A percentile compares a stretch with the other conserved stretches of the same genome.
These are phyloP conservation scores for Scotopteryx bipunctaria DNA, from an alignment of 2,888 invertebrate genomes.

Conservation along the genomic window DNA sequence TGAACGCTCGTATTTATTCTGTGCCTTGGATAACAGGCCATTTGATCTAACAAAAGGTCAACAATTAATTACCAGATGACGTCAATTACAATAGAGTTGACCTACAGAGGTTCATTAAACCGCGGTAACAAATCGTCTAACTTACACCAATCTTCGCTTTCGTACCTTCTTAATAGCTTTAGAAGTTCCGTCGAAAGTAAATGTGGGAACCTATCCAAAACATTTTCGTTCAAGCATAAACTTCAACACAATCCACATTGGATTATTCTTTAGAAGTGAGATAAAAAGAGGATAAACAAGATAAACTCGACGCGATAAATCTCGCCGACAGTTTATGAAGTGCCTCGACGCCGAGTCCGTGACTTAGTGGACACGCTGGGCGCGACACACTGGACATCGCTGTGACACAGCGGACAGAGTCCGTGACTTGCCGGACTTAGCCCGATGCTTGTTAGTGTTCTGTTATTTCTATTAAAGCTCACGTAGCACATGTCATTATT, in stretches of 20 bases:
- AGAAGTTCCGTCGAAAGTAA: neutral
- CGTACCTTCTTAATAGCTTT: neutral
- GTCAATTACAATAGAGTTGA: too few relatives aligned
- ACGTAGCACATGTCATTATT: too few relatives aligned
- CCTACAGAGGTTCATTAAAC: neutral
- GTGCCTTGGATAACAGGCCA: too few relatives aligned
- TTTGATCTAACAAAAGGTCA: too few relatives aligned
- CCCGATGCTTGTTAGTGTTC: too few relatives aligned
- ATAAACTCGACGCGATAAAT: conserved; percentile 6
- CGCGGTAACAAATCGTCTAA: neutral
- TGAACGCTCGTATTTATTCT: too few relatives aligned
- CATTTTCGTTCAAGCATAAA: neutral
- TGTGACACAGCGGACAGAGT: neutral
- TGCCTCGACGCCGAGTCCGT: neutral
- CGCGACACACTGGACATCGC: neutral
- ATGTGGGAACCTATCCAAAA: conserved; percentile 3
- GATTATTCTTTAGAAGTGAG: conserved; percentile 15
- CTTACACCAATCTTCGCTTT: neutral
- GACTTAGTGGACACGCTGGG: neutral
- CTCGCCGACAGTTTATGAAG: conserved; percentile 14
- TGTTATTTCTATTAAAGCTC: too few relatives aligned
- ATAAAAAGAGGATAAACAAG: conserved; percentile 11
- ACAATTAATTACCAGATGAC: too few relatives aligned
- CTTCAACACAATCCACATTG: conserved; percentile 1
- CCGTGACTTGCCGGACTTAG: too few relatives aligned